Conservation (phyloP, 2,888 invertebrate species). For the Ochlodes sylvanus region DNA sequence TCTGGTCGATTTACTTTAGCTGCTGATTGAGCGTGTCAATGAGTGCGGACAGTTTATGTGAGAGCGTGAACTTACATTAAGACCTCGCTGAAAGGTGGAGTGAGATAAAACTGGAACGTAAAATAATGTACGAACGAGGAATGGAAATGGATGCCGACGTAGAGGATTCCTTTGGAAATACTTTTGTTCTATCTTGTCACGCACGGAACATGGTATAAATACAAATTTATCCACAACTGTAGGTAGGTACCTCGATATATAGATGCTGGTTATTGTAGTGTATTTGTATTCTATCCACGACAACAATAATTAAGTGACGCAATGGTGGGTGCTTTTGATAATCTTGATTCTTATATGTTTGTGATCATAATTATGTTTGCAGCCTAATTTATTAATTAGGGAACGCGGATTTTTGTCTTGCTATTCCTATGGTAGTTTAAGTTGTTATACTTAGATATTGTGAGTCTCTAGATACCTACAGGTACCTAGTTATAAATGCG, state of each 20-base stretch:
- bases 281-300: no score
- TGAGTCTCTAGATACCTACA: no score
- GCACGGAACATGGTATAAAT: not conserved
- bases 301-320: no score
- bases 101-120: slow-evolving; percentile 51
- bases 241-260: no score
- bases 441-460: no score
- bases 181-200: not conserved
- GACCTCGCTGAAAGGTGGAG: slow-evolving; percentile 39
- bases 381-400: no score
- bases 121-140: slow-evolving; percentile 44
- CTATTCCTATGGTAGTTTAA: no score
- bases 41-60: slow-evolving; percentile 30
- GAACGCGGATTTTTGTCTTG: no score
- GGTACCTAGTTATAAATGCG: no score
- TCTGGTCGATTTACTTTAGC: slow-evolving; percentile 12
- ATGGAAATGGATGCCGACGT: slow-evolving; percentile 38
- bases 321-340: no score
- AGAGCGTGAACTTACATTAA: slow-evolving; percentile 35
- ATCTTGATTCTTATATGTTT: not conserved
- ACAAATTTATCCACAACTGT: not conserved
- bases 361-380: not conserved
- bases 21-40: slow-evolving; percentile 34
- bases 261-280: no score
- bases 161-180: slow-evolving; percentile 30